A percentile compares a stretch with the other conserved stretches of the same genome.
These are phyloP conservation scores for Silurus asotus DNA, from an alignment of 2,113 vertebrate species.

Conservation along the genomic window DNA sequence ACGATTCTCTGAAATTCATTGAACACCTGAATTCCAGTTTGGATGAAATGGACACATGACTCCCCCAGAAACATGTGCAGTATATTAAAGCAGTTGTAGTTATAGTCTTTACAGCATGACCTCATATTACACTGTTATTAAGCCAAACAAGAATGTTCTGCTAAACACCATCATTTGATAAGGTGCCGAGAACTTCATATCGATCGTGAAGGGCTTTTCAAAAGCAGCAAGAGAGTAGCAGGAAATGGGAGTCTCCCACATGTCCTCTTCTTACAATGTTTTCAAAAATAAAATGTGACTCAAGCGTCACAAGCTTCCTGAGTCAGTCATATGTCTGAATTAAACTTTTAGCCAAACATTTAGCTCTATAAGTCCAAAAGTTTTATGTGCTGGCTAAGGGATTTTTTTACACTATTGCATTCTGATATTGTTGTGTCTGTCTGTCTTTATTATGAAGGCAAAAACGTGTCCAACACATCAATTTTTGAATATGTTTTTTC, in stretches of 20 bases:
- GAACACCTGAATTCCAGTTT: not conserved
- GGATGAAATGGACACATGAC: not conserved
- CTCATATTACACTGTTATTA: not conserved
- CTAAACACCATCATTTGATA: not conserved
- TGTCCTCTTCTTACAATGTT: too few relatives aligned
- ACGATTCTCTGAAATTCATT: not conserved
- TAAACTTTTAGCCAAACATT: not conserved
- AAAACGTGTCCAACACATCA: not conserved
- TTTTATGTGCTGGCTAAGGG: not conserved
- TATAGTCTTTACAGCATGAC: not conserved
- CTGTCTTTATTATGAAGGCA: not conserved
- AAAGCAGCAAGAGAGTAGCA: not conserved
- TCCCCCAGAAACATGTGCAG: not conserved
- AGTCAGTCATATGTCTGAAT: slow-evolving; percentile 18
- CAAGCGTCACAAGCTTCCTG: not conserved
- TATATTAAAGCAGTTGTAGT: not conserved
- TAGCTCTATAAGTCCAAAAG: slow-evolving; percentile 10
- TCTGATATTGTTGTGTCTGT: not conserved
- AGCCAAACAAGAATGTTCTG: not conserved
- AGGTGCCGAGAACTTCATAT: not conserved
- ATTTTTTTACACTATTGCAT: not conserved
- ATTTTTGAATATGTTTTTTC: not conserved
- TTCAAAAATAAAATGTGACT: not conserved
- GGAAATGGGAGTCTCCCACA: too few relatives aligned
- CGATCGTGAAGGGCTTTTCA: too few relatives aligned